These are phyloP conservation scores for Rhyacophila evoluta DNA, from an alignment of 2,888 invertebrate species.

Conservation along the genomic window DNA sequence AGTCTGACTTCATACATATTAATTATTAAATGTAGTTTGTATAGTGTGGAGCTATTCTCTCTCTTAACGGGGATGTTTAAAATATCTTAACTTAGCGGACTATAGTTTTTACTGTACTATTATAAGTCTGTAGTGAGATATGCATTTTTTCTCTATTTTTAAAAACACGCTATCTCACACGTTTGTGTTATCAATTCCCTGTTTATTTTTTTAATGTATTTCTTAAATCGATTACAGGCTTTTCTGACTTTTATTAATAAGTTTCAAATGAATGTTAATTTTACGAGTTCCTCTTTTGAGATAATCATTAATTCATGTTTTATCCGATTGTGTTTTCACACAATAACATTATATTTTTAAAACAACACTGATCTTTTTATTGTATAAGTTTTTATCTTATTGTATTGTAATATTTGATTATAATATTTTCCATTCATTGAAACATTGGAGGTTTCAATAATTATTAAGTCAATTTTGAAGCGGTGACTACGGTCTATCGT, in stretches of 20 bases:
- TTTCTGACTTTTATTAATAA: background rate
- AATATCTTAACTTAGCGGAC: background rate
- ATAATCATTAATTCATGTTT: background rate
- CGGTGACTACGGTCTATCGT: background rate
- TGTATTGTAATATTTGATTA: background rate
- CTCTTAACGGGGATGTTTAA: background rate
- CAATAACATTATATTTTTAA: slow-evolving; percentile 10
- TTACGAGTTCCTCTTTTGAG: background rate
- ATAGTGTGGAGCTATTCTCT: background rate
- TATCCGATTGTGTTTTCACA: slow-evolving; percentile 1
- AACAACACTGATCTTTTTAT: slow-evolving; percentile 12
- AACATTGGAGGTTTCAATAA: background rate
- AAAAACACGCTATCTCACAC: background rate
- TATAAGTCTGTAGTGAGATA: background rate
- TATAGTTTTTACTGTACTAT: background rate
- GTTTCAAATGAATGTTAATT: background rate
- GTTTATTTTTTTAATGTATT: background rate
- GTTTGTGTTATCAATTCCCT: background rate
- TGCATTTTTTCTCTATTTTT: background rate
- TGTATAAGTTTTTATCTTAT: background rate
- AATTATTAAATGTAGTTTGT: background rate
- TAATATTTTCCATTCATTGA: background rate
- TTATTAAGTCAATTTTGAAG: background rate
- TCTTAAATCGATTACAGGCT: background rate
- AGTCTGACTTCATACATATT: background rate